Base-by-base conservation (phyloP, 2,888 invertebrate genomes). In the Sesamia inferens region DNA sequence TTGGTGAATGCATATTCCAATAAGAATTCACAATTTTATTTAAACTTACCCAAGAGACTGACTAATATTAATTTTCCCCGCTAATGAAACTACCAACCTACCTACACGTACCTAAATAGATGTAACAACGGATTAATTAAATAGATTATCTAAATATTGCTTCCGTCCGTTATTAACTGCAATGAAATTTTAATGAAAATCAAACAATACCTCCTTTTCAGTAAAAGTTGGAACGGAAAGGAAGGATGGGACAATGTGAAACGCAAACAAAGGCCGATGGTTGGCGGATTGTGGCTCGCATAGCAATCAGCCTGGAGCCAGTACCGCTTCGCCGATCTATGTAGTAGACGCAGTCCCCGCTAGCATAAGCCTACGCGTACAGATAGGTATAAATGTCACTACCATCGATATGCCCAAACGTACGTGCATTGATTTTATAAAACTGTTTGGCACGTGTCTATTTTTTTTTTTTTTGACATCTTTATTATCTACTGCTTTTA, bases 161-260 rank as follows among this genome's bases (percentile, higher is more conserved):
- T 59, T 31, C 61, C 73, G 24, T 82, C 83, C 73, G 76, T 65
- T 78, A 76, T 67, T 74, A 76, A 79, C 11, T 68, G 75, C 74
- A 84, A 86, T 86, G 58, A 80, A 83, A 78, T 81, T 78, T 78
- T 81, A 76, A 85, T 86, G 66, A 80, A 83, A 84, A 87, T 87
- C 74, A 86, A 84, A 86, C 89, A 89, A 89, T 89, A 86, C 82
- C 83, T 80, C 71, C 81, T 85, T 78, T 86, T 88, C 90, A 89
- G 92, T 92, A 92, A 93, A 94, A 94, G 90, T 91, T 88, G 90
- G 87, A 90, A 90, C 88, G 88, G 88, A 90, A 89, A 92, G 91
- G 90, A 89, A 87, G 87, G 90, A 88, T 86, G 85, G 91, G 92
- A 95, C 95, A 95, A 95, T 95, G 91, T 88, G 88, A 89, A 88